Conservation (phyloP, 1,140 invertebrate species). For the Samia ricini region DNA sequence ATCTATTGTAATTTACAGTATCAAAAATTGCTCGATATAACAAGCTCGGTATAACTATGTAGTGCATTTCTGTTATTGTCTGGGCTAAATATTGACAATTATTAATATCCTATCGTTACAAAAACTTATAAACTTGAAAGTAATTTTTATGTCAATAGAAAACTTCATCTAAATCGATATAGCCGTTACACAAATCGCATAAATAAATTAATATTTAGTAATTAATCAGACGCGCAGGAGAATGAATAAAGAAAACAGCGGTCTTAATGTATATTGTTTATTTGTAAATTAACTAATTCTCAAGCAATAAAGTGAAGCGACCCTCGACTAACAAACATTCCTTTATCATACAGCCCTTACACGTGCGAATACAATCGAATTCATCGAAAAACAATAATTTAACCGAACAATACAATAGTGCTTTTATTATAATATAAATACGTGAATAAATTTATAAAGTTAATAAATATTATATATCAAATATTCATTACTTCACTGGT, state of each 20-base stretch:
- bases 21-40: no score
- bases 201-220: no score
- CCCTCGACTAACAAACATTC: background rate
- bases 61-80: no score
- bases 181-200: no score
- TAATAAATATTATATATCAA: background rate
- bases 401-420: conserved; percentile 38
- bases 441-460: background rate
- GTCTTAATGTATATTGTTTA: background rate
- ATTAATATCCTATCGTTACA: no score
- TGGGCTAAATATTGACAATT: no score
- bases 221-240: no score
- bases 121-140: no score
- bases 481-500: background rate
- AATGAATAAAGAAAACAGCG: background rate
- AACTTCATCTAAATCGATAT: no score
- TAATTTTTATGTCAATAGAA: no score
- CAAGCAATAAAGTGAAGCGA: background rate
- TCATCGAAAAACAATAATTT: background rate
- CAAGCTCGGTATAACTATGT: no score
- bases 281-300: conserved; percentile 7
- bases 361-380: background rate
- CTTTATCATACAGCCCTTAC: background rate
- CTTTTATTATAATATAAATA: conserved; percentile 50
- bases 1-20: no score